These are phyloP conservation scores for Pollenia griseotomentosa DNA, from an alignment of 2,888 invertebrate genomes.

Conservation along the genomic window DNA sequence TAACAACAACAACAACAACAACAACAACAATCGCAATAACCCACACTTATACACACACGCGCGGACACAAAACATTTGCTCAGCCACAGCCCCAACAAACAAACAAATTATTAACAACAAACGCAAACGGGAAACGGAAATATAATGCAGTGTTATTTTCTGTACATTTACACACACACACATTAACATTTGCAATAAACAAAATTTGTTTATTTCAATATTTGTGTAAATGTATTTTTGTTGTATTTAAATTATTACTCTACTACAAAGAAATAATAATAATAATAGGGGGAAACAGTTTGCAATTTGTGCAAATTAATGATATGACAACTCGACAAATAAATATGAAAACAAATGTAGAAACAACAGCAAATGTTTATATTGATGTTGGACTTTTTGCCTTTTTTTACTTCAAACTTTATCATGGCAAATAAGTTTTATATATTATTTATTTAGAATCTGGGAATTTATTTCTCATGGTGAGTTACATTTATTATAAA, in stretches of 20 bases:
- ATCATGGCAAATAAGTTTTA: background rate
- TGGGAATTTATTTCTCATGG: too few relatives aligned
- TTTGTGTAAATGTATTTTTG: background rate
- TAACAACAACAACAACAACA: background rate
- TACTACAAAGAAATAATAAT: slow-evolving; percentile 41
- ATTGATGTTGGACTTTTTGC: background rate
- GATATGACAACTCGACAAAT: slow-evolving; percentile 68
- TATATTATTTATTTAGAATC: background rate
- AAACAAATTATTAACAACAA: slow-evolving; percentile 32
- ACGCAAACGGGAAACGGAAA: slow-evolving; percentile 60
- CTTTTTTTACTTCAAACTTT: background rate
- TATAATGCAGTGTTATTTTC: slow-evolving; percentile 36
- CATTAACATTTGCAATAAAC: background rate
- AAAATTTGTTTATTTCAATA: slow-evolving; percentile 29
- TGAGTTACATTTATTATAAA: too few relatives aligned
- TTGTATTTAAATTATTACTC: slow-evolving; percentile 31
- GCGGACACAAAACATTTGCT: slow-evolving; percentile 10
- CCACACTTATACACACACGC: background rate
- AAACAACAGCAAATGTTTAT: slow-evolving; percentile 33
- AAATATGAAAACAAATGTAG: slow-evolving; percentile 54
- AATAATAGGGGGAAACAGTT: slow-evolving; percentile 44
- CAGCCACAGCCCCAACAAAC: slow-evolving; percentile 8
- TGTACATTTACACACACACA: background rate
- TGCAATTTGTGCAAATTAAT: slow-evolving; percentile 68
- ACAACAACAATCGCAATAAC: slow-evolving; percentile 28